Percentiles rank a stretch among this genome's conserved stretches.
Conservation (phyloP, 2,113 vertebrate genomes). For the Corapipo altera region DNA sequence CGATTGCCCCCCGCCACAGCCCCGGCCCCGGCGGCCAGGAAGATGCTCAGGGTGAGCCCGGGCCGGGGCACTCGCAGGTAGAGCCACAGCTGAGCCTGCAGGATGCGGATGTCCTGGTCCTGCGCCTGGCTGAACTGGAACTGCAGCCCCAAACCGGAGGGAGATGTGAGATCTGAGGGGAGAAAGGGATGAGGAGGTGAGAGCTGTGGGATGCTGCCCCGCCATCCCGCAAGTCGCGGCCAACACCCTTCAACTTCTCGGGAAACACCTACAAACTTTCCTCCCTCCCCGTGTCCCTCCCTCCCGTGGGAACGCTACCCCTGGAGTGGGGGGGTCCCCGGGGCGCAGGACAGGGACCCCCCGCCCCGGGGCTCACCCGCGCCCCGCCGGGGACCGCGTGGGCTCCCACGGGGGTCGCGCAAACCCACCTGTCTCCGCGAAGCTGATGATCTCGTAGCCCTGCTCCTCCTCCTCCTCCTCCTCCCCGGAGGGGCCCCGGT, state of each 20-base stretch:
- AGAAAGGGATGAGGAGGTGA: neutral
- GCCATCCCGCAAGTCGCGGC: fast-evolving
- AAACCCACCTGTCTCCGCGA: slow-evolving; percentile 88
- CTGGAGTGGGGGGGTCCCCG: neutral
- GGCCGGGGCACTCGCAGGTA: slow-evolving; percentile 68
- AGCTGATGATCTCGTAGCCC: slow-evolving; percentile 93
- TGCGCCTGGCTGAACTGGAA: slow-evolving; percentile 83
- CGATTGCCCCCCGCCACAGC: neutral
- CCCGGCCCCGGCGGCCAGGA: slow-evolving; percentile 51
- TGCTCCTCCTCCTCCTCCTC: slow-evolving; percentile 70
- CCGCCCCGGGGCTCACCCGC: fast-evolving
- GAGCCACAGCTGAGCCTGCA: slow-evolving; percentile 87
- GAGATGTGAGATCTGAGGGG: slow-evolving; percentile 58
- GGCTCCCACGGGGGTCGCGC: neutral
- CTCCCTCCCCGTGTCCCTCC: no score
- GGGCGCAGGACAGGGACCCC: neutral
- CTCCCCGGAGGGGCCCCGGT: slow-evolving; percentile 40
- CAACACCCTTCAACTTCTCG: slow-evolving; percentile 38
- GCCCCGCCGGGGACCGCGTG: no score
- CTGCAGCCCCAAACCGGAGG: slow-evolving; percentile 66
- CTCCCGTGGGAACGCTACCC: neutral
- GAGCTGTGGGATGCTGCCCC: neutral
- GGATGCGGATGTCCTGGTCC: slow-evolving; percentile 77
- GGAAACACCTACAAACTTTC: slow-evolving; percentile 55
- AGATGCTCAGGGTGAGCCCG: slow-evolving; percentile 72